Conservation (phyloP, 2,888 invertebrate species). For the Villa cingulata region DNA sequence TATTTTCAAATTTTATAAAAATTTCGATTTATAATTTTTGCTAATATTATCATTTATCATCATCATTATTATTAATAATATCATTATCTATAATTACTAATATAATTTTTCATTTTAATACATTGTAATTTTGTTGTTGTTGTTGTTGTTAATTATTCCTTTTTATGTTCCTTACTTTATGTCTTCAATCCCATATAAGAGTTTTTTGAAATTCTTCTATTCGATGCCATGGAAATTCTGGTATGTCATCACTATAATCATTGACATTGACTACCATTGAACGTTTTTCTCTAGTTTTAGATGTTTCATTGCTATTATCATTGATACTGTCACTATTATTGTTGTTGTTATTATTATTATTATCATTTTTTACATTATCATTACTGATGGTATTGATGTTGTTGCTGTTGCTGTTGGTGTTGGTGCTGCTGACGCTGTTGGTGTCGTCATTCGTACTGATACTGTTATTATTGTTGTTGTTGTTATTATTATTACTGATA, state of each 20-base stretch:
- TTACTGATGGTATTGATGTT: constrained; percentile 10
- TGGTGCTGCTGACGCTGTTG: constrained; percentile 13
- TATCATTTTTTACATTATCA: constrained; percentile 7
- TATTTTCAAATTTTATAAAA: neutral
- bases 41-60: neutral
- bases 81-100: neutral
- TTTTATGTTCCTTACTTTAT: too few species aligned
- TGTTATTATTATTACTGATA: neutral
- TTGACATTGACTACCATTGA: constrained; percentile 16
- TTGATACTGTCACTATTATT: constrained; percentile 8
- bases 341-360: constrained; percentile 11
- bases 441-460: neutral
- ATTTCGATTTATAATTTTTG: neutral
- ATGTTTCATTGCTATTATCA: constrained; percentile 10
- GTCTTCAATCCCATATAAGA: constrained; percentile 49
- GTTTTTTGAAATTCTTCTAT: constrained; percentile 54
- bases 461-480: neutral
- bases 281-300: constrained; percentile 21
- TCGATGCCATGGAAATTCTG: constrained; percentile 67
- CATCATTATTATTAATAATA: neutral
- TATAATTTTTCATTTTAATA: neutral
- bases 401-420: constrained; percentile 5
- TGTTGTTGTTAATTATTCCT: neutral
- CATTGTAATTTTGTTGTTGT: neutral
- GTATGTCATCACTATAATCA: constrained; percentile 35